Base-by-base conservation (phyloP, 1,140 invertebrate species). In the Limonius californicus region DNA sequence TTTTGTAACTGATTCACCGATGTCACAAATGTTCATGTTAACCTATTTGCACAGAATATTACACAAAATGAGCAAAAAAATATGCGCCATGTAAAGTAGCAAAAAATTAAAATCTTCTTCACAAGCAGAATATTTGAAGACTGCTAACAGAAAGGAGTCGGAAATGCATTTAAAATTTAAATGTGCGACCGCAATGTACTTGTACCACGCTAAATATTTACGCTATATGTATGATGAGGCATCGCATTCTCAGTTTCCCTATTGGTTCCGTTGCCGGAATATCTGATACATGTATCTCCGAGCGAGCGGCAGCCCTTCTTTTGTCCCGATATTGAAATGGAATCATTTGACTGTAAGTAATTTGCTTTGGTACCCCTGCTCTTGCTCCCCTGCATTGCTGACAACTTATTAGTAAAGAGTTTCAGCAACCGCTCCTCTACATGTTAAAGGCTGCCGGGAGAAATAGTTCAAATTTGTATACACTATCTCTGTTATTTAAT, bases 311-410 rank as follows among this genome's bases (percentile, higher is more conserved):
- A 70, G 66, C 73, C 73, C 72, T 72, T 71, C 74, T 76, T 76
- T 76, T 74, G 74, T 76, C 69, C 71, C 67, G 71, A 75, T 77
- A 77, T 76, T 77, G 76, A 77, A 79, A 79, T 79, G 76, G 77
- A 78, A 74, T 77, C 78, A 77, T 77, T 79, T 76, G 74, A 77
- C 72, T 75, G 78, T 78, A 72, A 79, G 70, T 79, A 79, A 79
- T 79, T 77, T 73, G 73, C 72, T 77, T 78, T 76, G 68, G 67
- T 65, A 63, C 67, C 69, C 68, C 68, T 55, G 20, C 56, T 15
- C 14, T 50, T 18, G 11, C 56, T 21, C 27, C 32, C 32, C 39
- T 56, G 58, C 58, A 47, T 47, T 59, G 62, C 62, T 63, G 62
- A 63, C 62, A 64, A 64, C 57, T 64, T 64, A 64, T 64, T 64